Evolutionary conservation across 2,113 vertebrate genomes (phyloP).

Genomic region (Strix aluco): DNA sequence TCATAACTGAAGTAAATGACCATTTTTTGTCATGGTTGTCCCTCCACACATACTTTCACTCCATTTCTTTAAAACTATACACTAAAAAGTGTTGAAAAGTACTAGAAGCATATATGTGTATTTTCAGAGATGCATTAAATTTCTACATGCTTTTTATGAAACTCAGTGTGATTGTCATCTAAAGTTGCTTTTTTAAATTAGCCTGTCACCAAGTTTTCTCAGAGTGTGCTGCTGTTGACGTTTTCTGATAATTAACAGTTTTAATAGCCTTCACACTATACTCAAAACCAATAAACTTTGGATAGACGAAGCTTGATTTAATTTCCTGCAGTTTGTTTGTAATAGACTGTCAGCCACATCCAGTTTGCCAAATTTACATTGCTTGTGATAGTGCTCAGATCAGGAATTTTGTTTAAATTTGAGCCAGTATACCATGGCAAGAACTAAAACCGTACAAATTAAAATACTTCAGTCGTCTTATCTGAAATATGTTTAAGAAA

Average conservation of each 20-base stretch:
- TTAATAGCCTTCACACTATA: not conserved
- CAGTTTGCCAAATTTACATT: not conserved
- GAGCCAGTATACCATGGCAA: not conserved
- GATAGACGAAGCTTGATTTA: not conserved
- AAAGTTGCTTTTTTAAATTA: not conserved
- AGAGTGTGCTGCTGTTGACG: not conserved
- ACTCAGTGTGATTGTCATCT: not conserved
- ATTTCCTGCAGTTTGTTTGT: not conserved
- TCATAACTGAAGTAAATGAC: not conserved
- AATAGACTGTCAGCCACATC: not conserved
- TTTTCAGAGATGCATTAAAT: not conserved
- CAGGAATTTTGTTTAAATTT: not conserved
- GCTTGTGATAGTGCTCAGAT: not conserved
- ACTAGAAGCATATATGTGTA: fast-evolving
- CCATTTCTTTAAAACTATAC: not conserved
- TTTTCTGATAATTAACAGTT: not conserved
- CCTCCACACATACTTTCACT: not conserved
- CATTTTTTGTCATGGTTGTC: not conserved
- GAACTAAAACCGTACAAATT: fast-evolving
- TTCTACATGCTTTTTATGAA: not conserved
- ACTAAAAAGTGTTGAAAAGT: not conserved
- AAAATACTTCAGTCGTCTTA: not conserved
- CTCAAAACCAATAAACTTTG: not conserved
- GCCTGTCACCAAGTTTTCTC: not conserved
- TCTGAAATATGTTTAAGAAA: not conserved